Conservation (phyloP, 2,797 vertebrate genomes). For the Emys orbicularis region DNA sequence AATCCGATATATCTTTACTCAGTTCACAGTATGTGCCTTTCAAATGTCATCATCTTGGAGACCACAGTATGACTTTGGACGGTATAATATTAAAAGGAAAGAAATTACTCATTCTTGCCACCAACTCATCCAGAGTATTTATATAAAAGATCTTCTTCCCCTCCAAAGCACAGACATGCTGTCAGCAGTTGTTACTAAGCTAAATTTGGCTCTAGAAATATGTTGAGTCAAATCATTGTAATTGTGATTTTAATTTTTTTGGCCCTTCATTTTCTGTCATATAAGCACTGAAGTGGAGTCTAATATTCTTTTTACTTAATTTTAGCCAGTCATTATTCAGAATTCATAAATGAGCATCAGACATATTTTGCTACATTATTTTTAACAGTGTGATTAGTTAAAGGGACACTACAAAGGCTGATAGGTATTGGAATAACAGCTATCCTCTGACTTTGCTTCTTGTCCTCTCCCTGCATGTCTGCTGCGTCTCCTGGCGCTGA, state of each 20-base stretch:
- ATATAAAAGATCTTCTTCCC: neutral
- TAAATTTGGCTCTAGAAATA: slow-evolving; percentile 1
- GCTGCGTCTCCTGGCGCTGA: no score
- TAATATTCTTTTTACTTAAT: neutral
- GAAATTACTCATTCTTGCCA: neutral
- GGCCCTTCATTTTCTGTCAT: neutral
- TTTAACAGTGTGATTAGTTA: neutral
- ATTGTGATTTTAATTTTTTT: neutral
- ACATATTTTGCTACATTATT: neutral
- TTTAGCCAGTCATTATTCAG: neutral
- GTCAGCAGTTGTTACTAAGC: neutral
- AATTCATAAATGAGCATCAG: neutral
- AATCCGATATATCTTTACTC: neutral
- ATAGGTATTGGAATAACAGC: neutral
- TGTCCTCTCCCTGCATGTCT: neutral
- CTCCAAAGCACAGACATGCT: neutral
- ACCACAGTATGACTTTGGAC: neutral
- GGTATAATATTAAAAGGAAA: neutral
- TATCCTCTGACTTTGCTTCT: neutral
- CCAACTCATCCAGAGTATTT: neutral
- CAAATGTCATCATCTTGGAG: neutral
- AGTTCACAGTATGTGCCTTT: neutral
- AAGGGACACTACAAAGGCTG: neutral
- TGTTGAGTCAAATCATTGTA: neutral
- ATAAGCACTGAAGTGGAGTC: neutral